phyloP scores from a whole-genome alignment of 1,140 invertebrate genomes.

The Fopius arisanus region DNA sequence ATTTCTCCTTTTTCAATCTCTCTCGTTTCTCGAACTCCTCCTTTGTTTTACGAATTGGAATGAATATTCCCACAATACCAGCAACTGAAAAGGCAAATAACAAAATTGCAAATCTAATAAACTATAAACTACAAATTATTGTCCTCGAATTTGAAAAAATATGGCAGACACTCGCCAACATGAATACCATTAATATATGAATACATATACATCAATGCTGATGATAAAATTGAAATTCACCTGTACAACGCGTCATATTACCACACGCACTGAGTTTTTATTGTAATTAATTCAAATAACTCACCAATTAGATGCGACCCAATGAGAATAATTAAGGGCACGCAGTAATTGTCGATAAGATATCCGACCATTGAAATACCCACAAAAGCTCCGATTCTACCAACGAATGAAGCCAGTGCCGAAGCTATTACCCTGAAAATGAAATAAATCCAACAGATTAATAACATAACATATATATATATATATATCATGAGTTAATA shows the following conservation, averaged over 20 bases:
- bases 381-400: constrained; percentile 52
- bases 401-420: constrained; percentile 50
- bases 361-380: constrained; percentile 56
- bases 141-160: neutral
- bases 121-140: too few relatives aligned
- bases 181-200: too few relatives aligned
- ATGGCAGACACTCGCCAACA: too few relatives aligned
- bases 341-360: constrained; percentile 58
- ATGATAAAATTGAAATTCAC: too few relatives aligned
- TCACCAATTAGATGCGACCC: constrained; percentile 50
- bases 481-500: too few relatives aligned
- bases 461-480: too few relatives aligned
- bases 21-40: constrained; percentile 5
- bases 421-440: constrained; percentile 54
- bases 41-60: constrained; percentile 13
- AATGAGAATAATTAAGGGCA: constrained; percentile 49
- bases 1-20: neutral
- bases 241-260: neutral
- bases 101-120: neutral
- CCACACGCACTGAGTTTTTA: too few relatives aligned
- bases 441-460: constrained; percentile 1
- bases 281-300: constrained; percentile 25
- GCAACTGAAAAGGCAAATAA: constrained; percentile 11
- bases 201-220: too few relatives aligned
- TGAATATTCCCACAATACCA: neutral